Evolutionary conservation across 2,888 invertebrate species (phyloP), one percentile per base, ranked within the genome.

Genomic region (Drosophila stalkeri): DNA sequence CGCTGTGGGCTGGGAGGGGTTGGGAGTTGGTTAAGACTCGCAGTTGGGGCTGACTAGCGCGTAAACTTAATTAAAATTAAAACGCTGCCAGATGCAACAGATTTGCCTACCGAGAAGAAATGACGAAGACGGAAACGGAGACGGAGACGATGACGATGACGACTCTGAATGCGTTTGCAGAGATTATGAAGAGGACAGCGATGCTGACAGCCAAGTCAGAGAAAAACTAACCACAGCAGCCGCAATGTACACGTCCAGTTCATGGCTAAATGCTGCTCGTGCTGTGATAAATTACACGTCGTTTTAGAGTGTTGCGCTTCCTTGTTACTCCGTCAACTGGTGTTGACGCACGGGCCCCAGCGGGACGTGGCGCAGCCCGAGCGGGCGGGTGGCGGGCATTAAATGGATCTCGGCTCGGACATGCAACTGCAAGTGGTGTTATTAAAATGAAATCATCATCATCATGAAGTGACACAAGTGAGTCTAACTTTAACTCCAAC

Each of bases 361-460:
- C 69, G 68, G 70, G 65, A 39, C 56, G 23, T 23, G 23, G 23
- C 23, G 23, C 23, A 23, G 23, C 23, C 72, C 11, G 49, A 11
- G 18, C 11, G 51, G 51, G 33, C n/a, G 16, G 20, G 51, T 37
- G 66, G 54, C 71, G 68, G 62, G 76, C 74, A 70, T 71, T 76
- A 81, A 86, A 80, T 77, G 80, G 60, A 68, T 66, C 63, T 64
- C 35, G 31, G 54, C 65, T 23, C 18, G 60, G 27, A 23, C 55
- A 31, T 60, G 61, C 66, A 44, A 69, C 66, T 71, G 64, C 89
- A 69, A 78, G 89, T 89, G 86, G 82, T 91, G 86, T 91, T 91
- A 91, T 91, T 92, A 91, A 91, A 91, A 91, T 90, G 89, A 91
- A 91, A 91, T 92, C 91, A 91, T 91, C 91, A 91, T 92, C 90